Evolutionary conservation across 1,140 invertebrate species (phyloP), one percentile per base, ranked within the genome.

Genomic region (Diabrotica undecimpunctata): DNA sequence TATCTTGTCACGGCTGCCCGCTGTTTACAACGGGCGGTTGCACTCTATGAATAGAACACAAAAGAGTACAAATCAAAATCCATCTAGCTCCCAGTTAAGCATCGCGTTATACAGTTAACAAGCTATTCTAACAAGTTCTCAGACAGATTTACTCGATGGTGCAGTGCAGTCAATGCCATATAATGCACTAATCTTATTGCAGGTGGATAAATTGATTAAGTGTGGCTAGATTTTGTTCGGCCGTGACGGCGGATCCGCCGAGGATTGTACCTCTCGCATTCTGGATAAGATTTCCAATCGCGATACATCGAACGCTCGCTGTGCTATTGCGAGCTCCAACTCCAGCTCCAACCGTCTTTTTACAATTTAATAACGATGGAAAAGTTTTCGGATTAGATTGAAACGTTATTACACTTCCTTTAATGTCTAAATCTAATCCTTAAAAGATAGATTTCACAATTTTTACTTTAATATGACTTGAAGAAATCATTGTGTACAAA

Each of bases 141-240:
- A 46, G 55, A 57, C 37, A 57, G 55, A 10, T 57, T 12, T 37
- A n/a, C 55, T 57, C 36, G 36, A 54, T 54, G 35, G 55, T 57
- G 25, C 25, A 57, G 55, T 57, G 55, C 55, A 56, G 41, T 7
- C 54, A 38, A 37, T 12, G 55, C 13, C 54, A 55, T n/a, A 55
- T 55, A 55, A 36, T 55, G 25, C 55, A 57, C 55, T 57, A 37
- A 57, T 57, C 55, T 57, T 41, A 57, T 12, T 57, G 55, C 55
- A 57, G 55, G 55, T 57, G 12, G 37, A 57, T 57, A 57, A 57
- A 57, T 41, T 57, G 55, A 57, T 57, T 57, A 57, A 37, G 55
- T 57, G 36, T 57, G 55, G 55, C 36, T 37, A 57, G 55, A 37
- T 57, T 57, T 57, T 57, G 55, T 57, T 57, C 25, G 55, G 37